Conservation (phyloP, 2,888 invertebrate species). For the Osedax frankpressi region DNA sequence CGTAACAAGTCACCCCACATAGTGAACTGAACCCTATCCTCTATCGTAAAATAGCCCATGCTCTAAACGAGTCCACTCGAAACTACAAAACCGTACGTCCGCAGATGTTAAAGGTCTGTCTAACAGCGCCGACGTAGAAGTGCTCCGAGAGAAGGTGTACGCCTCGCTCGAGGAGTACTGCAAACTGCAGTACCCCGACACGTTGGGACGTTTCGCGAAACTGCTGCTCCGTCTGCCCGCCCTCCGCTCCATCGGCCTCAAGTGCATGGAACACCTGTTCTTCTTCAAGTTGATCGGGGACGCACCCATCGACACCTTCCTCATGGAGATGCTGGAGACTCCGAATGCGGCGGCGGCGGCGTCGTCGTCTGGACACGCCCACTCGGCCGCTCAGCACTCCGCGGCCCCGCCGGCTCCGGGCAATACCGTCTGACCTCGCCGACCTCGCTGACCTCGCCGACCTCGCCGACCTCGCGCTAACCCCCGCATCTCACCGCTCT, state of each 20-base stretch:
- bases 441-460: too few relatives aligned
- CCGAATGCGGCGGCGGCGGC: conserved; percentile 13
- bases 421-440: too few relatives aligned
- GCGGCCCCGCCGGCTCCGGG: too few relatives aligned
- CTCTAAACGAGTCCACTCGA: too few relatives aligned
- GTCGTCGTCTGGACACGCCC: background rate
- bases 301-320: conserved; percentile 66
- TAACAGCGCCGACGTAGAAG: conserved; percentile 50
- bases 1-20: too few relatives aligned
- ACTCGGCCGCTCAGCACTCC: too few relatives aligned
- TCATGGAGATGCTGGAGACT: conserved; percentile 31
- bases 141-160: conserved; percentile 82
- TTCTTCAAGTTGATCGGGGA: conserved; percentile 83
- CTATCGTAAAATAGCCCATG: too few relatives aligned
- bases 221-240: conserved; percentile 54
- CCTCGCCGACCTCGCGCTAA: too few relatives aligned
- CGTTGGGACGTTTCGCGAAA: conserved; percentile 88
- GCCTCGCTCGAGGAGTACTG: conserved; percentile 89
- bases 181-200: conserved; percentile 69
- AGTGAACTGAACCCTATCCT: too few relatives aligned
- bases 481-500: too few relatives aligned
- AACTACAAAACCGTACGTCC: too few relatives aligned
- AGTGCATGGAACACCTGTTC: conserved; percentile 85
- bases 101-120: conserved; percentile 76
- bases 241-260: conserved; percentile 53